Conservation (phyloP, 2,113 vertebrate genomes). For the Falcunculus frontatus region DNA sequence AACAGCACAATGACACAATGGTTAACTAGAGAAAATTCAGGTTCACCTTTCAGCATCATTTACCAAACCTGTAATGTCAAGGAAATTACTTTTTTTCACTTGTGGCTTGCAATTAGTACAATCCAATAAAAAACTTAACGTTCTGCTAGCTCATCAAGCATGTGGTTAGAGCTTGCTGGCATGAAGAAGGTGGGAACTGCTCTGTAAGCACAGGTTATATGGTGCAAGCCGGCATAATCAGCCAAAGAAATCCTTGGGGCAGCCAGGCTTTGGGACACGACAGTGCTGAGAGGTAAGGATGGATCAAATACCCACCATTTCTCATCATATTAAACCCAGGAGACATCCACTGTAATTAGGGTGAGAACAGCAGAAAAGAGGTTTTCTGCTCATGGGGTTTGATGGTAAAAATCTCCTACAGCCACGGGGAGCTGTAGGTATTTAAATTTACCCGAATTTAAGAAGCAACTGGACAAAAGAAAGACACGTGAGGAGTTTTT, state of each 20-base stretch:
- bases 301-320: not conserved
- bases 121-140: not conserved
- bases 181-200: constrained; percentile 11
- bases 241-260: not conserved
- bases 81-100: constrained; percentile 14
- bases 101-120: constrained; percentile 16
- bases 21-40: not conserved
- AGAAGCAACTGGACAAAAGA: not conserved
- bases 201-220: not conserved
- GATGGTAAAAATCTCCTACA: not conserved
- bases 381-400: not conserved
- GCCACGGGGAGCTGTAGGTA: not conserved
- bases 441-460: not conserved
- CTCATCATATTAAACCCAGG: not conserved
- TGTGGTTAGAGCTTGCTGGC: not conserved
- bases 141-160: constrained; percentile 41
- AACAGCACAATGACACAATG: not conserved
- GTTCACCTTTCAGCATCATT: not conserved
- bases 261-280: not conserved
- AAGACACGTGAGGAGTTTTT: not conserved
- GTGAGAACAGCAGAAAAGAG: not conserved
- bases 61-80: not conserved
- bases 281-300: not conserved
- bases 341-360: not conserved
- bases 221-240: not conserved